Conservation (phyloP, 1,140 invertebrate species). For the Halyomorpha halys region DNA sequence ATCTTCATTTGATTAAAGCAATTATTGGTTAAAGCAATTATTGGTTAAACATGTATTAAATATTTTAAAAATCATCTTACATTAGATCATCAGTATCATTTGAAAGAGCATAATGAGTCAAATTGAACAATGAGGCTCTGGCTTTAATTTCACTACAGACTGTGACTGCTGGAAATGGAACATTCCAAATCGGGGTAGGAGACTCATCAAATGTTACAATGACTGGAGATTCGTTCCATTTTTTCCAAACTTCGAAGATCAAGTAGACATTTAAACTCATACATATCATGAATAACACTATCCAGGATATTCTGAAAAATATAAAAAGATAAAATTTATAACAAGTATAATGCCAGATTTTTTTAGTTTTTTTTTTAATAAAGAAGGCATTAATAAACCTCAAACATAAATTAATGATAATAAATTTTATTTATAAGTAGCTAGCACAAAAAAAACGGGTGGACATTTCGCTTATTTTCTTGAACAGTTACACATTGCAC, state of each 20-base stretch:
- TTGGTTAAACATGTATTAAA: no score
- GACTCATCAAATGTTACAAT: conserved; percentile 46
- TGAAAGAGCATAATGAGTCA: conserved; percentile 30
- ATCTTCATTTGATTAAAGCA: no score
- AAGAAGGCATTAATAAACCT: no score
- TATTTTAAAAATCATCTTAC: no score
- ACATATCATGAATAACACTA: conserved; percentile 39
- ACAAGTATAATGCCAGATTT: no score
- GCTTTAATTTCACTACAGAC: conserved; percentile 49
- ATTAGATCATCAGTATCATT: conserved; percentile 19
- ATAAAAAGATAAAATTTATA: neutral
- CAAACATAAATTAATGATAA: no score
- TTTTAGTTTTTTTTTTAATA: no score
- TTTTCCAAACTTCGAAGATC: conserved; percentile 42
- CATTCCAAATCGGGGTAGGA: conserved; percentile 44
- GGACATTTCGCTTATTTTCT: no score
- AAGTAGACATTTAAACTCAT: conserved; percentile 39
- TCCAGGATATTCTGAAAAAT: conserved; percentile 42
- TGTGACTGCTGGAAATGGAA: conserved; percentile 48
- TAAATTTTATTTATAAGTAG: no score
- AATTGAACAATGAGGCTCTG: conserved; percentile 43
- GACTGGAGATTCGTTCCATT: conserved; percentile 46
- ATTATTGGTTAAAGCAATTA: no score
- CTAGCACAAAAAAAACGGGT: no score
- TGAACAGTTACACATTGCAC: no score